Base-by-base conservation (phyloP, 2,888 invertebrate genomes). In the Heliconius aoede region DNA sequence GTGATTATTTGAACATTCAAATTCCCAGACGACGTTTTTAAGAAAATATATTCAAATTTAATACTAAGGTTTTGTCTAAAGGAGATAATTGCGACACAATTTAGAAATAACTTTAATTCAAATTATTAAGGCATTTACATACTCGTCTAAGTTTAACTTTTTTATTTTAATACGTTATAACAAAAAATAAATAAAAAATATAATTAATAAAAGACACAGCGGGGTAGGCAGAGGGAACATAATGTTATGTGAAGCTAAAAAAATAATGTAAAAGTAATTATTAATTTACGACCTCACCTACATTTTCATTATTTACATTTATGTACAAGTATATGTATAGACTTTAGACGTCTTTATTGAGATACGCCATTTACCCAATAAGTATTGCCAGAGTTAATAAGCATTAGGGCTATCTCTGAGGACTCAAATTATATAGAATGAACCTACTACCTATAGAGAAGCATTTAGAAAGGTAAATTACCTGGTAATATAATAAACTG, bases 401-500 rank as follows among this genome's bases (percentile, higher is more conserved):
- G 11, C n/a, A 30, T 32, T 13, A 36, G 7, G 7, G 4, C 13
- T 36, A 24, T n/a, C n/a, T 24, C 13, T n/a, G n/a, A 36, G 5
- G 64, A 36, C 4, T 64, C 11, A 64, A n/a, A 24, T 24, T 36
- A 8, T 24, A 24, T 36, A 36, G 46, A 60, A 60, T 36, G 4
- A 71, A 32, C 32, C 3, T 18, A 18, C 8, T 32, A 32, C 24
- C 5, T 15, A 9, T 32, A 24, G 21, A 24, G 24, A 36, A 24
- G 36, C 71, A n/a, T 71, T 60, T 7, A 26, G 24, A 11, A 36
- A 60, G 71, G 36, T 60, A 72, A 72, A 72, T 72, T 72, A 40
- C 8, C 60, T 32, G 60, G 30, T 60, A 72, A 60, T 61, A 72
- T 72, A 60, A 72, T 72, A 72, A 60, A 60, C 36, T 60, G 32